Conservation (phyloP, 2,888 invertebrate species). For the Ephialtes manifestator region DNA sequence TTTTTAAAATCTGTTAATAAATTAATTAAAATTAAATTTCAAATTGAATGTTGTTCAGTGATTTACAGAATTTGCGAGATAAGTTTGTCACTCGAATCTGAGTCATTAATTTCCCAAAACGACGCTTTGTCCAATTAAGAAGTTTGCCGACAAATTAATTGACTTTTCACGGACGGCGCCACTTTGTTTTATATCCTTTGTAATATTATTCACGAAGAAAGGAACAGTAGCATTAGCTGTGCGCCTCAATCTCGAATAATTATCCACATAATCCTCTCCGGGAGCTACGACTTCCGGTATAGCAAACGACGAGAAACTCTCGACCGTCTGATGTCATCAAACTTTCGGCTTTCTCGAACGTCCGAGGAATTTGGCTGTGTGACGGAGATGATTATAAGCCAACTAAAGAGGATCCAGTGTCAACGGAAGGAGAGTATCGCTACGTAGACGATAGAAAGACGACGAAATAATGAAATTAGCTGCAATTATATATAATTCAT, state of each 20-base stretch:
- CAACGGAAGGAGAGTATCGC: conserved; percentile 4
- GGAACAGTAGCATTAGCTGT: not conserved
- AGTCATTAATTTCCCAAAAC: not conserved
- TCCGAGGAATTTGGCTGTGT: conserved; percentile 28
- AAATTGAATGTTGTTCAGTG: conserved; percentile 46
- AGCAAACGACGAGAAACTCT: not conserved
- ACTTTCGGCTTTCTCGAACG: conserved; percentile 35
- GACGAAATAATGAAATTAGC: not conserved
- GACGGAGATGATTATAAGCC: conserved; percentile 28
- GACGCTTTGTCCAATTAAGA: conserved; percentile 28
- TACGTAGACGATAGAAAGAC: not conserved
- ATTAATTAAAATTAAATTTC: too few species aligned
- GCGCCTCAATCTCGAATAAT: conserved; percentile 45
- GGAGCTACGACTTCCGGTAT: conserved; percentile 19
- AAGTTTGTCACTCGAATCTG: not conserved
- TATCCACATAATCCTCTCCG: conserved; percentile 41
- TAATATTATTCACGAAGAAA: conserved; percentile 31
- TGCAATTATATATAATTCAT: too few species aligned
- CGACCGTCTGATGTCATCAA: conserved; percentile 41
- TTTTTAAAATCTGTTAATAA: too few species aligned
- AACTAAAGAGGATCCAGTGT: not conserved
- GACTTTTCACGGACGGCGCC: conserved; percentile 8
- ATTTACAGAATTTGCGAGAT: conserved; percentile 40
- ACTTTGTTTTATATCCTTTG: conserved; percentile 2
- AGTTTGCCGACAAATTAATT: conserved; percentile 25